Evolutionary conservation across 2,113 vertebrate species (phyloP).

Genomic region (Oenanthe melanoleuca): DNA sequence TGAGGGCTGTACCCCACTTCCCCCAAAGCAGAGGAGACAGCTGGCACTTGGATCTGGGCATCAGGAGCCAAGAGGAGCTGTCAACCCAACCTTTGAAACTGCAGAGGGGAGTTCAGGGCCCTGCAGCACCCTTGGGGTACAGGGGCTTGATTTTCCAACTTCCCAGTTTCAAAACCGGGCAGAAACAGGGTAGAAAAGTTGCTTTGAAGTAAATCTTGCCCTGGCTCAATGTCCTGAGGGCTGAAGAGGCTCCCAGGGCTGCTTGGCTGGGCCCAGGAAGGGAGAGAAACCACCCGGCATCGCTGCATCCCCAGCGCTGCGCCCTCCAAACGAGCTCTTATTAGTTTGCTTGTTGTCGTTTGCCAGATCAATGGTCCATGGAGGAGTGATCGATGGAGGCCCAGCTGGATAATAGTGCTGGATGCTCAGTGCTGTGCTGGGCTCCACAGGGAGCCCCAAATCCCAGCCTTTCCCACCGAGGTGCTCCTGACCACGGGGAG

Average conservation of each 20-base stretch:
- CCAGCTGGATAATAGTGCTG: constrained; percentile 68
- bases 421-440: not conserved
- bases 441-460: not conserved
- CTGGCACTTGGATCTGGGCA: not conserved
- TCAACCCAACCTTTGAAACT: not conserved
- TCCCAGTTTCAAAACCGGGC: not conserved
- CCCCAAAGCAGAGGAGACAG: not conserved
- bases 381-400: constrained; percentile 80
- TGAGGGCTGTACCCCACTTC: not conserved
- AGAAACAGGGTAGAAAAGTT: not conserved
- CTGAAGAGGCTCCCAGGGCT: not conserved
- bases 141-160: not conserved
- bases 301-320: accelerated
- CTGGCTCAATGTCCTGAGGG: accelerated
- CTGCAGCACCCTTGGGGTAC: not conserved
- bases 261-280: accelerated
- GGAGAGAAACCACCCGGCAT: not conserved
- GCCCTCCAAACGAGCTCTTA: constrained; percentile 70
- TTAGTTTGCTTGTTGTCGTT: constrained; percentile 82
- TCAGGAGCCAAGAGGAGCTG: not conserved
- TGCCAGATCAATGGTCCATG: constrained; percentile 84
- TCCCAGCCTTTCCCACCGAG: not conserved
- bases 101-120: too few species aligned
- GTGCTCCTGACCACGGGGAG: accelerated
- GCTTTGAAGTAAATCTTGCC: not conserved